Base-by-base conservation (phyloP, 2,113 vertebrate genomes). In the Mesitornis unicolor region DNA sequence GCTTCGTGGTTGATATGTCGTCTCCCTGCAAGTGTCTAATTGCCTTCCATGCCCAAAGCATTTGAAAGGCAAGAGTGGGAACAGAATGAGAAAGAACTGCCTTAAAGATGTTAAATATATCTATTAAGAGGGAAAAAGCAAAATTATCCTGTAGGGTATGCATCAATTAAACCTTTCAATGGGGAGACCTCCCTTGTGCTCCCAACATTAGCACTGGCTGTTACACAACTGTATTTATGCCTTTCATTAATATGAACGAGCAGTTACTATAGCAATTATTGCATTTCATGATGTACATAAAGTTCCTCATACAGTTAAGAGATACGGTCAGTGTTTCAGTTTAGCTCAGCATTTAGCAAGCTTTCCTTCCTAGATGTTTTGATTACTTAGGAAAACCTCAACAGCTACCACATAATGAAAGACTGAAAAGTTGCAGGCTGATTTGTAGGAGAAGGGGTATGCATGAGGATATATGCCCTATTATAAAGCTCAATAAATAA, bases 181-280 rank as follows among this genome's bases (percentile, higher is more conserved):
- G 63, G 65, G 38, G 28, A 97, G 86, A 94, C 80, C 83, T 97
- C 74, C 85, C 94, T 95, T 90, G 63, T 59, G 73, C 68, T 94
- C 45, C 88, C 7, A 35, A 33, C 48, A 20, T 96, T 87, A 96
- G 63, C 89, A 42, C 82, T 65, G 84, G 47, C 88, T 95, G 94
- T 96, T 96, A 89, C 33, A 17, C 36, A 84, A 86, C 84, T 91
- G 83, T 97, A 87, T 96, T 98, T 98, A 94, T 1, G 5, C 78
- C 77, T 96, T 86, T 94, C 94, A 95, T 96, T 97, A 97, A 96
- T 96, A 96, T 59, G 96, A 98, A 97, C 28, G 48, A 97, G 91
- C 43, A 81, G 96, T 95, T 97, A 97, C 90, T 88, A 95, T 90
- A 90, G 91, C 68, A 96, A 97, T 98, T 97, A 97, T 93, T 97